Conservation (phyloP, 37 sponge, comb jelly and placozoan species). For the Geodia barretti region DNA sequence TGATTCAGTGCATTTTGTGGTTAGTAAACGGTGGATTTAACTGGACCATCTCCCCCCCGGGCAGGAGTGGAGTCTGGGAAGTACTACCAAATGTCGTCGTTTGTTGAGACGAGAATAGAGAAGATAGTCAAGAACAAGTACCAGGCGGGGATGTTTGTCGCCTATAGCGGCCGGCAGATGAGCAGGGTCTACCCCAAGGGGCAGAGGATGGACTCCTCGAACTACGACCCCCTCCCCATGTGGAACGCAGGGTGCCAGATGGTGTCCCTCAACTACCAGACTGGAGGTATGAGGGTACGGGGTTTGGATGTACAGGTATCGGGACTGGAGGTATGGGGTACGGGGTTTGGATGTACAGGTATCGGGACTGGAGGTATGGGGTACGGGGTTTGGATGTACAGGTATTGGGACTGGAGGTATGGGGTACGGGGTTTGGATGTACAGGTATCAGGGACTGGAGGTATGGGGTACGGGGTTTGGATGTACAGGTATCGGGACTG, state of each 20-base stretch:
- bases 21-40: not conserved
- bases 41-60: too few relatives aligned
- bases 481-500: not conserved
- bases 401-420: too few relatives aligned
- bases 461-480: slow-evolving; percentile 11
- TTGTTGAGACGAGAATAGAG: slow-evolving; percentile 91
- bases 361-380: too few relatives aligned
- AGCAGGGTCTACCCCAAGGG: slow-evolving; percentile 96
- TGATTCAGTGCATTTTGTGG: not conserved
- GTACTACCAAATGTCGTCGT: slow-evolving; percentile 94
- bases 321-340: too few relatives aligned
- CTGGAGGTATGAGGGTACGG: slow-evolving; percentile 59
- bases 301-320: not conserved
- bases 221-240: slow-evolving; percentile 91
- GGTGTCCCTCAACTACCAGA: slow-evolving; percentile 97
- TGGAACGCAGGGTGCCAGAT: slow-evolving; percentile 96
- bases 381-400: too few relatives aligned
- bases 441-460: too few relatives aligned
- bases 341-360: too few relatives aligned
- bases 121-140: slow-evolving; percentile 55
- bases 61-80: slow-evolving; percentile 54
- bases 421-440: too few relatives aligned
- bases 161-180: slow-evolving; percentile 69
- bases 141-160: slow-evolving; percentile 63
- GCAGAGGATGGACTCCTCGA: slow-evolving; percentile 89